These are phyloP conservation scores for Sepiola atlantica DNA, from an alignment of 2,888 invertebrate genomes.

Conservation along the genomic window DNA sequence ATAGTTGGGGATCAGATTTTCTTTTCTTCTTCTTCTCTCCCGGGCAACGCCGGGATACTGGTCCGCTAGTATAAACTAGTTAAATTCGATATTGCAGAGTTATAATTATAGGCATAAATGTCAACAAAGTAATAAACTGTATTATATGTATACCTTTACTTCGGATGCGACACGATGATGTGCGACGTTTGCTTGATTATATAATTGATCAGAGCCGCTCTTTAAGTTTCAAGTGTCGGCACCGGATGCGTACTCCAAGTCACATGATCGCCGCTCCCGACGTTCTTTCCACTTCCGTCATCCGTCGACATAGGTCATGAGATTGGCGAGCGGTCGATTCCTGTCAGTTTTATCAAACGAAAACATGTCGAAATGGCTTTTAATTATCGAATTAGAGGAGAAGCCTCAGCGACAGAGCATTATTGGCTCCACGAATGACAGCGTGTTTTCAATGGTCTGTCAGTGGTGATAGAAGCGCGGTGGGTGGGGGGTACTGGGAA, in stretches of 20 bases:
- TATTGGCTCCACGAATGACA: neutral
- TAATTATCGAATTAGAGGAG: slow-evolving; percentile 32
- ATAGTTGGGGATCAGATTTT: too few relatives aligned
- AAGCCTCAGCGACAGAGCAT: neutral
- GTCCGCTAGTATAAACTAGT: too few relatives aligned
- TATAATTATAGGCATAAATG: neutral
- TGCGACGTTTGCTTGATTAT: neutral
- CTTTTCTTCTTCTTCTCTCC: too few relatives aligned
- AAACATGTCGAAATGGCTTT: slow-evolving; percentile 32
- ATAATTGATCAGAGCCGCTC: neutral
- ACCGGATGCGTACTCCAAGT: slow-evolving; percentile 8
- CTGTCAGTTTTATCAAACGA: slow-evolving; percentile 13
- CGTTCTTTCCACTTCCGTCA: neutral
- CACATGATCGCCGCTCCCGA: slow-evolving; percentile 4
- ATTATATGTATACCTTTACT: neutral
- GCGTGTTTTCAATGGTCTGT: neutral
- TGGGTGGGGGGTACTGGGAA: neutral
- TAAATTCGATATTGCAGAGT: too few relatives aligned
- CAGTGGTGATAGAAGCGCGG: too few relatives aligned
- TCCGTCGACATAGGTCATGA: slow-evolving; percentile 32
- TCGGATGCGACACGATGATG: neutral
- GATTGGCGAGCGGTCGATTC: neutral
- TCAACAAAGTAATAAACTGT: neutral
- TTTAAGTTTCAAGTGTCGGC: neutral
- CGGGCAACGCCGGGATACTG: too few relatives aligned